Conservation (phyloP, 2,888 invertebrate species). For the Watsonalla cultraria region DNA sequence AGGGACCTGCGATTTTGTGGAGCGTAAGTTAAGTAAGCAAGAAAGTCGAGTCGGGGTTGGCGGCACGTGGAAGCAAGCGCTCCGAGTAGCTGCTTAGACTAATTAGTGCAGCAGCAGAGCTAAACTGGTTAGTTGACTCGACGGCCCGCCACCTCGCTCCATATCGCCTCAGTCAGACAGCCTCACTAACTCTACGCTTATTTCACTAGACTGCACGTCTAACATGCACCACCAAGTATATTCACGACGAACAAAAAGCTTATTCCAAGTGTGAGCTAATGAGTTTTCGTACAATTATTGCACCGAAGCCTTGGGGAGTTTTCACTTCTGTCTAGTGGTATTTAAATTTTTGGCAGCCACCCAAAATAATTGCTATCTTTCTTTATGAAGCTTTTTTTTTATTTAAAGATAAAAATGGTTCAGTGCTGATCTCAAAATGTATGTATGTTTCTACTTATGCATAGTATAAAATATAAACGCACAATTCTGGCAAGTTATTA, state of each 20-base stretch:
- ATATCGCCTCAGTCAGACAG: conserved; percentile 32
- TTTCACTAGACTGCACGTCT: conserved; percentile 40
- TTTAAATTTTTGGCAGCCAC: not conserved
- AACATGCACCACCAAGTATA: conserved; percentile 23
- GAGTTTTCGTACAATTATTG: not conserved
- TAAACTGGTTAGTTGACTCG: conserved; percentile 57
- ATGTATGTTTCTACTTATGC: not conserved
- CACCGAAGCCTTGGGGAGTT: not conserved
- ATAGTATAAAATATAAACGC: too few relatives aligned
- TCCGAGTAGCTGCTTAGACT: conserved; percentile 58
- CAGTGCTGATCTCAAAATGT: not conserved
- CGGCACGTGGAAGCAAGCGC: conserved; percentile 40
- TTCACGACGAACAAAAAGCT: conserved; percentile 7
- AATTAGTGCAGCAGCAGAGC: conserved; percentile 64
- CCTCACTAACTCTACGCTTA: conserved; percentile 26
- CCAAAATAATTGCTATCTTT: not conserved
- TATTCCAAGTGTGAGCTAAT: not conserved
- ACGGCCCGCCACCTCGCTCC: conserved; percentile 28
- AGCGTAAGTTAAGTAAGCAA: conserved; percentile 40
- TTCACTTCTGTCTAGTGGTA: not conserved
- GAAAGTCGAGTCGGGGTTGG: conserved; percentile 36
- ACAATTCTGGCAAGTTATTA: not conserved
- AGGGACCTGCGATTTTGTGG: conserved; percentile 4
- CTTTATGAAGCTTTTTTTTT: too few relatives aligned
- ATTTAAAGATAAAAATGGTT: too few relatives aligned